Conservation (phyloP, 2,797 vertebrate species). For the Rhinoraja longicauda region DNA sequence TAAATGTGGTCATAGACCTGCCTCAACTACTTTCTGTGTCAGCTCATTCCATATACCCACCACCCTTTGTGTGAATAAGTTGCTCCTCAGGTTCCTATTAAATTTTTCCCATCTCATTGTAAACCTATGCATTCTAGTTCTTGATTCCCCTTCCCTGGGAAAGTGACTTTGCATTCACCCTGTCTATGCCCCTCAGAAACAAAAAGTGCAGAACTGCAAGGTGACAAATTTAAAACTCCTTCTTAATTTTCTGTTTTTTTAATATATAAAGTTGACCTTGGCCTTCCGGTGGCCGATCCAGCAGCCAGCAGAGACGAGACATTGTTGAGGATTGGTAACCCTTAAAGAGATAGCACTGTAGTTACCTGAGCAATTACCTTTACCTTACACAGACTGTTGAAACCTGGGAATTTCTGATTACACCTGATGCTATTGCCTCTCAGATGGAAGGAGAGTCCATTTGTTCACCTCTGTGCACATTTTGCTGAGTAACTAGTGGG, state of each 20-base stretch:
- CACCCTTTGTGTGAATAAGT: no score
- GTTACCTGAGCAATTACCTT: not conserved
- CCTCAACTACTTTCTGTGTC: no score
- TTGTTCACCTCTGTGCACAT: not conserved
- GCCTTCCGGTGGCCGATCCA: not conserved
- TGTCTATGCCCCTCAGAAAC: not conserved
- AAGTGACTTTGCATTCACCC: no score
- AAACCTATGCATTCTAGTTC: no score
- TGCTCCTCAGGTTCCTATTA: no score
- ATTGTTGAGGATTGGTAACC: not conserved
- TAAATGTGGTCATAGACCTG: no score
- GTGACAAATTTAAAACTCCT: not conserved
- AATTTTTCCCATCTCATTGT: no score
- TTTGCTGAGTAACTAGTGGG: not conserved
- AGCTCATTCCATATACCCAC: no score
- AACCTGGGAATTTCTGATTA: not conserved
- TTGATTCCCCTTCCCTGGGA: no score
- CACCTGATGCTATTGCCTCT: not conserved
- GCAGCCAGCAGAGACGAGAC: not conserved
- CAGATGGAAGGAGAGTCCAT: not conserved
- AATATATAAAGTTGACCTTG: not conserved
- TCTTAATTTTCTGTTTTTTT: not conserved
- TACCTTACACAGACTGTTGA: not conserved
- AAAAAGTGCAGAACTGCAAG: not conserved
- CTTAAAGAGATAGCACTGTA: not conserved